These are phyloP conservation scores for Centropyge bicolor DNA, from an alignment of 2,797 vertebrate species.

Conservation along the genomic window DNA sequence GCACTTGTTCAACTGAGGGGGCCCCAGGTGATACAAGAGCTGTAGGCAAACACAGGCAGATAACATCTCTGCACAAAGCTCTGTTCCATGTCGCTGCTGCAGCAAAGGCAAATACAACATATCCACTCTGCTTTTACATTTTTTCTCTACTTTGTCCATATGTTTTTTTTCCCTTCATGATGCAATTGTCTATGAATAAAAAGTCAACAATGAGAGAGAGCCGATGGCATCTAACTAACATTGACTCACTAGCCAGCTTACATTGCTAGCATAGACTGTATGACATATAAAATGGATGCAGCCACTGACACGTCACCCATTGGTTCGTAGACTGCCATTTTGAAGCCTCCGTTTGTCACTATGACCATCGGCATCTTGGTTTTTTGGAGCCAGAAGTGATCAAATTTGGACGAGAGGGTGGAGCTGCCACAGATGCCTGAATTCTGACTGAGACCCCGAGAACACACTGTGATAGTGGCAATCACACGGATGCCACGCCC, in stretches of 20 bases:
- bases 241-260: neutral
- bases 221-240: neutral
- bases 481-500: too few relatives aligned
- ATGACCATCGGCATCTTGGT: too few relatives aligned
- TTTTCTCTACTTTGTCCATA: neutral
- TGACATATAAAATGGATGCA: too few relatives aligned
- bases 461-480: too few relatives aligned
- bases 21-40: constrained; percentile 69
- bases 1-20: constrained; percentile 53
- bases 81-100: constrained; percentile 18
- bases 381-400: too few relatives aligned
- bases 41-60: constrained; percentile 71
- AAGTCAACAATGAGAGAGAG: neutral
- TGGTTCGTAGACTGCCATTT: too few relatives aligned
- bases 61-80: constrained; percentile 60
- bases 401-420: too few relatives aligned
- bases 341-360: too few relatives aligned
- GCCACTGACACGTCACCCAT: too few relatives aligned
- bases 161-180: neutral
- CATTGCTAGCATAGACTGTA: too few relatives aligned
- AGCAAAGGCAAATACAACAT: constrained; percentile 41
- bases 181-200: neutral
- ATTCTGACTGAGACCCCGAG: too few relatives aligned
- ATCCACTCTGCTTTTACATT: neutral
- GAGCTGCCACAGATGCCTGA: too few relatives aligned